phyloP scores from a whole-genome alignment of 2,113 vertebrate species.

The Corythornis cristatus region DNA sequence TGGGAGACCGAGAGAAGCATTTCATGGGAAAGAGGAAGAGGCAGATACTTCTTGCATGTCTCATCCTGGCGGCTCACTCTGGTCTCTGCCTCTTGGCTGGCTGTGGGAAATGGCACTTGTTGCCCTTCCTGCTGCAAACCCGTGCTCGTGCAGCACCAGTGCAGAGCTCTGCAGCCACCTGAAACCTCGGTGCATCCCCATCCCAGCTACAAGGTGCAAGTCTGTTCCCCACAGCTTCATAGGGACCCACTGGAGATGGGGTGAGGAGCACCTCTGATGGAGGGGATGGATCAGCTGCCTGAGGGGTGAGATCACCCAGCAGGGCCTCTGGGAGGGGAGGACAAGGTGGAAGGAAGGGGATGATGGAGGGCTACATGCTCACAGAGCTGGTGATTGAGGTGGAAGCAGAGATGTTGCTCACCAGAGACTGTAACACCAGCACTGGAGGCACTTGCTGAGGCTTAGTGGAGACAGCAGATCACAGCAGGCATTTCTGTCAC shows the following conservation, averaged over 20 bases:
- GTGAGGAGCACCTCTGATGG: not conserved
- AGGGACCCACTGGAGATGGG: rapidly evolving
- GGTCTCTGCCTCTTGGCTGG: not conserved
- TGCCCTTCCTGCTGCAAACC: not conserved
- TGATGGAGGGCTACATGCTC: not conserved
- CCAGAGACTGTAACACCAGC: not conserved
- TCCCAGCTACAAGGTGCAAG: rapidly evolving
- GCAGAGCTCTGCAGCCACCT: not conserved
- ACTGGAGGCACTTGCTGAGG: not conserved
- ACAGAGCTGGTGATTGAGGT: not conserved
- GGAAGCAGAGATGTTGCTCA: not conserved
- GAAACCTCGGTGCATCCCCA: not conserved
- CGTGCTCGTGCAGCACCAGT: rapidly evolving
- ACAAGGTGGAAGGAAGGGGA: rapidly evolving
- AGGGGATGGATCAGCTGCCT: not conserved
- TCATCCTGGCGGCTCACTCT: not conserved
- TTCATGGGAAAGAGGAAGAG: conserved; percentile 43
- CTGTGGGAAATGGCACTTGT: conserved; percentile 49
- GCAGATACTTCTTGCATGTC: conserved; percentile 32
- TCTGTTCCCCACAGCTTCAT: not conserved
- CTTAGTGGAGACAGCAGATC: not conserved
- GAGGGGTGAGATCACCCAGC: rapidly evolving
- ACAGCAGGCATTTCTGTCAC: not conserved
- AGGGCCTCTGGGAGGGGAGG: not conserved
- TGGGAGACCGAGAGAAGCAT: not conserved